phyloP scores from a whole-genome alignment of 2,797 vertebrate genomes.

The Lates japonicus region DNA sequence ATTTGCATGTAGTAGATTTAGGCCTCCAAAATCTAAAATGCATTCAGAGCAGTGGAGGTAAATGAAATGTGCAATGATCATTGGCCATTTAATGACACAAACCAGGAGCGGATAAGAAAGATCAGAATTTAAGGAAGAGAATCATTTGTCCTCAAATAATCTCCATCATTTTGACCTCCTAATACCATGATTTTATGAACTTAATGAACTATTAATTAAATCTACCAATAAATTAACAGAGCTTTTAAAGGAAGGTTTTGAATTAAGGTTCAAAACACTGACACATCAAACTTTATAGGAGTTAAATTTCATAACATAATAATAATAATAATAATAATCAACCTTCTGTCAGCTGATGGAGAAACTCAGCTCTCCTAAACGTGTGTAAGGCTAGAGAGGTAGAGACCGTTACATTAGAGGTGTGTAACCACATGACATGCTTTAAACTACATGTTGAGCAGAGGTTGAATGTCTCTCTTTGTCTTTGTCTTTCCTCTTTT shows the following conservation, averaged over 20 bases:
- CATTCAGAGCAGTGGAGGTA: not conserved
- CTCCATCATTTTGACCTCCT: not conserved
- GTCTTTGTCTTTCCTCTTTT: slow-evolving; percentile 21
- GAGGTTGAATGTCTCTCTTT: slow-evolving; percentile 6
- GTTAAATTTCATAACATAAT: not conserved
- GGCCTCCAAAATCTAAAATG: not conserved
- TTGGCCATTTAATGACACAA: not conserved
- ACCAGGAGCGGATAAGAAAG: not conserved
- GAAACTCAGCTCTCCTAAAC: not conserved
- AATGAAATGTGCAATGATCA: not conserved
- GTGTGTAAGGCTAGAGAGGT: not conserved
- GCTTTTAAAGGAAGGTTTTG: too few species aligned
- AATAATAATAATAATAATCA: not conserved
- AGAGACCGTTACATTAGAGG: not conserved
- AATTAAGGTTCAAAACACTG: not conserved
- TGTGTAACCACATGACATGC: not conserved
- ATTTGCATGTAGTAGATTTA: not conserved
- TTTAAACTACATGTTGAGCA: not conserved
- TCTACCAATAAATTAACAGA: not conserved
- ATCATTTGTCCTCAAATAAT: not conserved
- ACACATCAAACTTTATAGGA: not conserved
- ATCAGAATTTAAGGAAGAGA: too few species aligned
- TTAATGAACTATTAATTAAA: not conserved
- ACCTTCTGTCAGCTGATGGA: not conserved
- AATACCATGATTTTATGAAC: not conserved